Evolutionary conservation across 2,797 vertebrate genomes (phyloP).

Genomic region (Brachyrhaphis roseni): DNA sequence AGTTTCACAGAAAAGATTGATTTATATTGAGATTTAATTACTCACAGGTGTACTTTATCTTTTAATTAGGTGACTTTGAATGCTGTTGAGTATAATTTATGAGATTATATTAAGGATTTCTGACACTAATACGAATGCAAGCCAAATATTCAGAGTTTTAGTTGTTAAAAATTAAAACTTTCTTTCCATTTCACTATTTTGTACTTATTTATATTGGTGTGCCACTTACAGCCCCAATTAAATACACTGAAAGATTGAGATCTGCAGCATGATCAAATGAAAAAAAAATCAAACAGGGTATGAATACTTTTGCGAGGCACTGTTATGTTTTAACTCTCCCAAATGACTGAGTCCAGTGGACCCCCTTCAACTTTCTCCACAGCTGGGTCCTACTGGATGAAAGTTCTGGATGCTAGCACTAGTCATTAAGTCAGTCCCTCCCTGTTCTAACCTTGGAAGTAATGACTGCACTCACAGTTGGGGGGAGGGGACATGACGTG

Average conservation of each 20-base stretch:
- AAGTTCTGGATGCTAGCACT: conserved; percentile 42
- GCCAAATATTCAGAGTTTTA: not conserved
- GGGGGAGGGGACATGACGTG: conserved; percentile 51
- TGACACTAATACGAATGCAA: not conserved
- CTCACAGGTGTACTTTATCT: not conserved
- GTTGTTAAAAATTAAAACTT: not conserved
- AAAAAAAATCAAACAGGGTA: not conserved
- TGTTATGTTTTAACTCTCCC: conserved; percentile 13
- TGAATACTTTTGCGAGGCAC: conserved; percentile 1
- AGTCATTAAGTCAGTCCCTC: conserved; percentile 22
- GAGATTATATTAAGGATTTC: not conserved
- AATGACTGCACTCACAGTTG: conserved; percentile 65
- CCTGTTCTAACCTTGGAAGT: conserved; percentile 59
- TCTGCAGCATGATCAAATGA: not conserved
- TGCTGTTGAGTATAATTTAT: not conserved
- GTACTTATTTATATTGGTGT: not conserved
- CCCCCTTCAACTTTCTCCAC: conserved; percentile 13
- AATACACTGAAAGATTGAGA: not conserved
- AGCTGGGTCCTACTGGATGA: conserved; percentile 48
- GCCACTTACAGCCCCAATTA: not conserved
- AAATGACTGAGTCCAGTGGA: conserved; percentile 14
- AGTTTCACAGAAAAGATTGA: not conserved
- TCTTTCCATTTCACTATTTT: not conserved
- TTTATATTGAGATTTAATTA: not conserved
- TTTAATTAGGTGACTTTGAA: not conserved